A percentile compares a stretch with the other conserved stretches of the same genome.
Evolutionary conservation across 1,140 invertebrate genomes (phyloP).

Genomic region (Pseudomyrmex cubaensis): DNA sequence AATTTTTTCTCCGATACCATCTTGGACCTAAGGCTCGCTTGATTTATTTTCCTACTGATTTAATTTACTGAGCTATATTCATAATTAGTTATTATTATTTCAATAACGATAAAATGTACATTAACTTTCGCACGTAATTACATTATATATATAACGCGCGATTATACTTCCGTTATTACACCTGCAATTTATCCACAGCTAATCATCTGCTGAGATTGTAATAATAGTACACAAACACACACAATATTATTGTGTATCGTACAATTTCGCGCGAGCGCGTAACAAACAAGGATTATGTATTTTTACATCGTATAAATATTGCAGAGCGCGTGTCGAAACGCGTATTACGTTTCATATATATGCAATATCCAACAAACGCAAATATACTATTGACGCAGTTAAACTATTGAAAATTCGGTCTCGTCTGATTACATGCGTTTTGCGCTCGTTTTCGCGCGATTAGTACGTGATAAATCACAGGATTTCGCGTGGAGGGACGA

Average conservation of each 20-base stretch:
- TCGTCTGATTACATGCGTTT: not conserved
- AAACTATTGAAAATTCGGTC: conserved; percentile 7
- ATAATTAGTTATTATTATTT: conserved; percentile 7
- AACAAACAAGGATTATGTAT: conserved; percentile 15
- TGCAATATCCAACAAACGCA: not conserved
- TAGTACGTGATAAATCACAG: not conserved
- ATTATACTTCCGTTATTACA: not conserved
- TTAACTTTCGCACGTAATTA: too few relatives aligned
- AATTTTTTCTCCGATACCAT: too few relatives aligned
- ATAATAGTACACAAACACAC: not conserved
- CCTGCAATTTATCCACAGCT: not conserved
- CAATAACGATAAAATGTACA: too few relatives aligned
- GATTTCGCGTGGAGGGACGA: not conserved
- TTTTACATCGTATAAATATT: conserved; percentile 24
- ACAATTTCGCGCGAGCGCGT: not conserved
- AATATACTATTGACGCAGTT: not conserved
- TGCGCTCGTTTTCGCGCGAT: not conserved
- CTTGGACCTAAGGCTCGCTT: too few relatives aligned
- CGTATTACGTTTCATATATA: not conserved
- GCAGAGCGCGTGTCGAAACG: not conserved
- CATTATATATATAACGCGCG: not conserved
- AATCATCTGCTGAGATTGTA: not conserved
- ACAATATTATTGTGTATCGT: not conserved
- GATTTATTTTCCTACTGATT: too few relatives aligned
- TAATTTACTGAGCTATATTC: too few relatives aligned